Conservation (phyloP, 2,888 invertebrate species). For the Acholoe squamosa region DNA sequence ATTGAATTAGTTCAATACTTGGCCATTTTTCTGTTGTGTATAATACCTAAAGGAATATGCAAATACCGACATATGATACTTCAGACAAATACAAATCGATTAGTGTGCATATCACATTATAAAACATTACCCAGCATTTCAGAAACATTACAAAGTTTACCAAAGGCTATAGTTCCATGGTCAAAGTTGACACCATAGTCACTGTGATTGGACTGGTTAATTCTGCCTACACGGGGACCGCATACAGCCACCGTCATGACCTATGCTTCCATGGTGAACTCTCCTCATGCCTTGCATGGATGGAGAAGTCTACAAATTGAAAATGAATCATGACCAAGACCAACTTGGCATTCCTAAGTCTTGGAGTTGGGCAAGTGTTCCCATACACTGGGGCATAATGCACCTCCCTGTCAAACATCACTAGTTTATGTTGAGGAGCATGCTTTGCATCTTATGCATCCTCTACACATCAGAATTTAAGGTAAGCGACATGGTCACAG, state of each 20-base stretch:
- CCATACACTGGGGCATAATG: constrained; percentile 92
- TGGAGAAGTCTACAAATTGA: constrained; percentile 85
- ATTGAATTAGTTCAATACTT: too few relatives aligned
- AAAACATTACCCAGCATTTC: too few relatives aligned
- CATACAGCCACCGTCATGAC: not conserved
- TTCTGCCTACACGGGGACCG: not conserved
- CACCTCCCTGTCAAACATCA: constrained; percentile 96
- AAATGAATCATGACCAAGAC: constrained; percentile 46
- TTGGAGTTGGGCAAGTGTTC: constrained; percentile 61
- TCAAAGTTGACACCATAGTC: constrained; percentile 36
- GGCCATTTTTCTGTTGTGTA: too few relatives aligned
- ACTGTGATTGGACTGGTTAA: constrained; percentile 7
- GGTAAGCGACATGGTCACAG: constrained; percentile 93
- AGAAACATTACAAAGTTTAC: too few relatives aligned
- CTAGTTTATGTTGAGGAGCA: constrained; percentile 91
- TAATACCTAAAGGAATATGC: too few relatives aligned
- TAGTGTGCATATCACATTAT: too few relatives aligned
- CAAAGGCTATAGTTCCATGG: too few relatives aligned
- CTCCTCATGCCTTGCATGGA: constrained; percentile 83
- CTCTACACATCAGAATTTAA: constrained; percentile 96
- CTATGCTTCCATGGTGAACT: constrained; percentile 47
- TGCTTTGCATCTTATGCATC: constrained; percentile 97
- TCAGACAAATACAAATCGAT: too few relatives aligned
- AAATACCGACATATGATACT: too few relatives aligned
- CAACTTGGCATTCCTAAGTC: constrained; percentile 52